These are phyloP conservation scores for Neosilurus hyrtlii DNA, from an alignment of 2,797 vertebrate species.

Conservation along the genomic window DNA sequence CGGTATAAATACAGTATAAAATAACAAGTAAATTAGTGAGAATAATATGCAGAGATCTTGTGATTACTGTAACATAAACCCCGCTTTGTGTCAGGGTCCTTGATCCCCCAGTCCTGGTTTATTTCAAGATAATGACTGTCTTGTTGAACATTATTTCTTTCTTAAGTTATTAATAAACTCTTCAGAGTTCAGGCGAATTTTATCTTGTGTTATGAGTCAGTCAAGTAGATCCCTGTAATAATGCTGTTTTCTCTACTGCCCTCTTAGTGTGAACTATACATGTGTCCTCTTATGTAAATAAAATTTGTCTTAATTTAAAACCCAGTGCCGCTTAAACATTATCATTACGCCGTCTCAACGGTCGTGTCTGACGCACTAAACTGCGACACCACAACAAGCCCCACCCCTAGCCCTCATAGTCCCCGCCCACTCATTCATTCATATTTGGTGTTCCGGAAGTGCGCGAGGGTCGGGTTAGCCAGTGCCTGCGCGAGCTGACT, in stretches of 20 bases:
- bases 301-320: background rate
- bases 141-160: too few relatives aligned
- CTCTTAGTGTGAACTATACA: background rate
- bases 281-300: background rate
- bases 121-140: too few relatives aligned
- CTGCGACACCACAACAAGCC: slow-evolving; percentile 73
- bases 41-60: too few relatives aligned
- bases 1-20: too few relatives aligned
- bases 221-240: background rate
- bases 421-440: slow-evolving; percentile 79
- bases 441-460: slow-evolving; percentile 87
- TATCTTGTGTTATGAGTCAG: background rate
- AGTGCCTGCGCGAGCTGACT: slow-evolving; percentile 73
- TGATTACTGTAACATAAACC: too few relatives aligned
- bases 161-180: background rate
- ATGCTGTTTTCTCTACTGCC: background rate
- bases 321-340: background rate
- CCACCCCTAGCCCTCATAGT: slow-evolving; percentile 70
- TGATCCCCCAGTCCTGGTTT: too few relatives aligned
- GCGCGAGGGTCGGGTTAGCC: slow-evolving; percentile 79
- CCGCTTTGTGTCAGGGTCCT: too few relatives aligned
- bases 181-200: background rate
- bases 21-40: too few relatives aligned
- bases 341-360: slow-evolving; percentile 61
- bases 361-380: slow-evolving; percentile 76